A percentile compares a stretch with the other conserved stretches of the same genome.
phyloP scores from a whole-genome alignment of 64 coral and sea anemone species.

The Montipora capricornis region DNA sequence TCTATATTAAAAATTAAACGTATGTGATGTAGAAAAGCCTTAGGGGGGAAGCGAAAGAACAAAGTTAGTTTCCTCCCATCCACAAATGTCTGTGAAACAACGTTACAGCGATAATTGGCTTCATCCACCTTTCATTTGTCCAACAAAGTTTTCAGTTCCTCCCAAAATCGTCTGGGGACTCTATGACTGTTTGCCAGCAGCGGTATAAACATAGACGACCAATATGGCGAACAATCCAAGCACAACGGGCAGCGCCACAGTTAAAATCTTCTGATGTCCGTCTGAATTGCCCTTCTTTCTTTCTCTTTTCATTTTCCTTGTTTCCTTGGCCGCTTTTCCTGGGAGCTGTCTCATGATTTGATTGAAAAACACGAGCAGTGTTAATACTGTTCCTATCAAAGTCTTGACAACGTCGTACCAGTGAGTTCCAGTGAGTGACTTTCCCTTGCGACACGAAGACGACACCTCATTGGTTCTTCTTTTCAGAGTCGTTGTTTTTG shows the following conservation, averaged over 20 bases:
- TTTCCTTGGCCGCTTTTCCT: conserved; percentile 89
- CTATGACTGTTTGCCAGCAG: conserved; percentile 51
- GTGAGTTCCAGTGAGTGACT: background rate
- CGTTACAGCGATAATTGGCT: background rate
- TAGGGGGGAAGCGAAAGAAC: background rate
- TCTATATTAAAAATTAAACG: no score
- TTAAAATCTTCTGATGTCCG: conserved; percentile 79
- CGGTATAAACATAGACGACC: conserved; percentile 75
- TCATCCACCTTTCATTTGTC: conserved; percentile 20
- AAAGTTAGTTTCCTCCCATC: background rate
- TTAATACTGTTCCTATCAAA: background rate
- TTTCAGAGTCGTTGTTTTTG: background rate
- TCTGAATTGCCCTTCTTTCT: conserved; percentile 72
- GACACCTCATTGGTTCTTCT: conserved; percentile 25
- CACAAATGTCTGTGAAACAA: background rate
- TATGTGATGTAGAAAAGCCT: background rate
- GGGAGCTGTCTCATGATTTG: conserved; percentile 84
- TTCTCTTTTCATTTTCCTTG: conserved; percentile 84
- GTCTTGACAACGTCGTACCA: no score
- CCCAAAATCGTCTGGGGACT: background rate
- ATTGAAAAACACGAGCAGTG: background rate
- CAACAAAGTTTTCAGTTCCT: background rate
- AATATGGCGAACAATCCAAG: conserved; percentile 83
- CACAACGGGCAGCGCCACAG: conserved; percentile 79
- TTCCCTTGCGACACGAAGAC: background rate